Percentiles rank a stretch among this genome's conserved stretches.
Conservation (phyloP, 2,797 vertebrate species). For the Atherinosoma microstoma region DNA sequence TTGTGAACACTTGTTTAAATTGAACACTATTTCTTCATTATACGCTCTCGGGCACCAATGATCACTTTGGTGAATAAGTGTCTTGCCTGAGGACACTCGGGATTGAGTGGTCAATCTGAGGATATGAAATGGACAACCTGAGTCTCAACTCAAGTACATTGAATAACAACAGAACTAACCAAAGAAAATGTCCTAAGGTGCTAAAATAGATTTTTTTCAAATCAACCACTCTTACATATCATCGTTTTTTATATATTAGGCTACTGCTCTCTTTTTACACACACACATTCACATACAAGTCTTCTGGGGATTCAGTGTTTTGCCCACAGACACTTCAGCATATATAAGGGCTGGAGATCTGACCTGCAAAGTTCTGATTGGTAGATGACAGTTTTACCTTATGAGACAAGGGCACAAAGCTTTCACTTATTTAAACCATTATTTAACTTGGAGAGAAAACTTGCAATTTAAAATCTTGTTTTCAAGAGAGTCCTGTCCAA, state of each 20-base stretch:
- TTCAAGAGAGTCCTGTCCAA: not conserved
- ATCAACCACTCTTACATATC: not conserved
- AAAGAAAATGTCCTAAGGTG: not conserved
- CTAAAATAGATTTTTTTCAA: not conserved
- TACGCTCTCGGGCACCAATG: not conserved
- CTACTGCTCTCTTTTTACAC: not conserved
- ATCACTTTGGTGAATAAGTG: not conserved
- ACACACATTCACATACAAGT: not conserved
- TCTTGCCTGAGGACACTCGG: not conserved
- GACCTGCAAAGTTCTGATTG: not conserved
- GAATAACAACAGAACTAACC: not conserved
- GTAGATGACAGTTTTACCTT: not conserved
- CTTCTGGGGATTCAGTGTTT: not conserved
- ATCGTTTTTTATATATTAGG: not conserved
- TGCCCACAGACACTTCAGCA: not conserved
- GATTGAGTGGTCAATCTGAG: not conserved
- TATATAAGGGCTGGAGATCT: not conserved
- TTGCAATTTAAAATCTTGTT: not conserved
- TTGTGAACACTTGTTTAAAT: not conserved
- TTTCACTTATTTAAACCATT: no score
- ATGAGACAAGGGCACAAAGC: no score
- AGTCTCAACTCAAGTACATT: not conserved
- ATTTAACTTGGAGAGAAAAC: no score
- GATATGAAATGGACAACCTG: no score
- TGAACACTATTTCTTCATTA: no score